Evolutionary conservation across 2,888 invertebrate genomes (phyloP), one percentile per base, ranked within the genome.

Genomic region (Cerastis leucographa): DNA sequence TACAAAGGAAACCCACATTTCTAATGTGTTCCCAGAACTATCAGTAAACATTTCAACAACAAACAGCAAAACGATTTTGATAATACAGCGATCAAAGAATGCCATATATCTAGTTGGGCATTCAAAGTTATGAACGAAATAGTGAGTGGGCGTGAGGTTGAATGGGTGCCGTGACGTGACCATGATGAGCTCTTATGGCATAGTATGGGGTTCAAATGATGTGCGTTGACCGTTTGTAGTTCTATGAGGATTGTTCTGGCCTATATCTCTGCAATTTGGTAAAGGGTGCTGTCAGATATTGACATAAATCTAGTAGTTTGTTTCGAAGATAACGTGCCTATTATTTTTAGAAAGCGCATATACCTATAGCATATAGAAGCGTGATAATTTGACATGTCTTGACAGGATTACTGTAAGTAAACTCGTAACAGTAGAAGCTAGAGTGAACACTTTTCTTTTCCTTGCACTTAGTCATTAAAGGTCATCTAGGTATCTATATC

Each of bases 101-200:
- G 70, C 56, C 73, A 82, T 86, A 75, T 75, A 88, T 81, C 80
- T 42, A n/a, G 64, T n/a, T 79, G 51, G 44, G 40, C 67, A 71
- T 54, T 76, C 84, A 80, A 74, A 80, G 62, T 85, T 83, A 87
- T 89, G 88, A 89, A 90, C 89, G 89, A 85, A 88, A 81, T 74
- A 72, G 80, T 78, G 70, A 68, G 89, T 89, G 84, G 85, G 87
- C 86, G 76, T 83, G 85, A 88, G 85, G 84, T 81, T 90, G 85
- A 90, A 89, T 90, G 85, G 81, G 81, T 87, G 81, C 84, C 84
- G 85, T 87, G 81, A 84, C 84, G 85, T 87, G 83, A 86, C 61
- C 59, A 74, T 85, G 79, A 80, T 85, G 85, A 85, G 73, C 82
- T 86, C 83, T 85, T 87, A 83, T 73, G 82, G 66, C 65, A 81